A percentile compares a stretch with the other conserved stretches of the same genome.
phyloP scores from a whole-genome alignment of 2,888 invertebrate species.

The Oasisia sp. region DNA sequence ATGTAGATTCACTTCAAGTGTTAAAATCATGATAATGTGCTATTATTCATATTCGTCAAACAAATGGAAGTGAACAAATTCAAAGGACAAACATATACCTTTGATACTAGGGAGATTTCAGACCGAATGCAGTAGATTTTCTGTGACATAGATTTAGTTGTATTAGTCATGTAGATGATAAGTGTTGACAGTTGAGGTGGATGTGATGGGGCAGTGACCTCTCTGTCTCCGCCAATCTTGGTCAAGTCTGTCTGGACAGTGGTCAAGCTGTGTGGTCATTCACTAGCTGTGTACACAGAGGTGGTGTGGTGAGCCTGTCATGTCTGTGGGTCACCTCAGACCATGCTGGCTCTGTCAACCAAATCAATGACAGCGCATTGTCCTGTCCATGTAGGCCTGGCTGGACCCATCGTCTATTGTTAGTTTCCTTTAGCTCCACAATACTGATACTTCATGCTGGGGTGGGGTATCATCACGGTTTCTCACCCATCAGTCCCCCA shows the following conservation, averaged over 20 bases:
- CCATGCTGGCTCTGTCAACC: background rate
- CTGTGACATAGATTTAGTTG: too few species aligned
- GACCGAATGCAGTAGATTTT: too few species aligned
- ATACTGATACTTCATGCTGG: background rate
- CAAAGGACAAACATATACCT: too few species aligned
- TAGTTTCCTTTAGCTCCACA: background rate
- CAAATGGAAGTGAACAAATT: too few species aligned
- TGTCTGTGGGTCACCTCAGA: background rate
- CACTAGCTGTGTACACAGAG: background rate
- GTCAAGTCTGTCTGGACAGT: constrained; percentile 4
- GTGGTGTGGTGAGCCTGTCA: background rate
- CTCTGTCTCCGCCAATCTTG: background rate
- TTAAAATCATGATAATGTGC: too few species aligned
- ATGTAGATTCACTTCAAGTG: too few species aligned
- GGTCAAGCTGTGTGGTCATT: constrained; percentile 3
- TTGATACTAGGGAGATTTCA: too few species aligned
- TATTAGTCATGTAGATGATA: background rate
- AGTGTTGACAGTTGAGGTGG: background rate
- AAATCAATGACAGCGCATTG: background rate
- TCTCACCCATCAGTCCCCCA: too few species aligned
- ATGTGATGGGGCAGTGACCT: background rate
- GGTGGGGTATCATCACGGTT: background rate
- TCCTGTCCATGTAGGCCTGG: background rate
- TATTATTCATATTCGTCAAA: too few species aligned
- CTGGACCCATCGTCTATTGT: background rate